A percentile compares a stretch with the other conserved stretches of the same genome.
Conservation (phyloP, 2,797 vertebrate genomes). For the Myoxocephalus aenaeus region DNA sequence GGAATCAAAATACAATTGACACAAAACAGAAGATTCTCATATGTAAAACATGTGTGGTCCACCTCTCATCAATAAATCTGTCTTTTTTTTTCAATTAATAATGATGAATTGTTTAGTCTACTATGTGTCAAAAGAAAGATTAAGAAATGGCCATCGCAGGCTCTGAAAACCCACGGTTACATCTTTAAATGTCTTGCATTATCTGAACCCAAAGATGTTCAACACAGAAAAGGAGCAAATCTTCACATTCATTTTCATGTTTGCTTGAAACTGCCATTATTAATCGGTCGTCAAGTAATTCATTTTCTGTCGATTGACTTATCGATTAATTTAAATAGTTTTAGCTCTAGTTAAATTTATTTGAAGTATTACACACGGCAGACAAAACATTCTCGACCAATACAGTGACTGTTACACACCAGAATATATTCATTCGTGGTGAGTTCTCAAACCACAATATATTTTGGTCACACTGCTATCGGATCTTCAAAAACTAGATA, state of each 20-base stretch:
- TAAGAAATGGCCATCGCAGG: not conserved
- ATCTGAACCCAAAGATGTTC: not conserved
- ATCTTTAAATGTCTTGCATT: not conserved
- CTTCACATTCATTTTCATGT: not conserved
- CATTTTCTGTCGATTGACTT: not conserved
- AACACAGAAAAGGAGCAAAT: not conserved
- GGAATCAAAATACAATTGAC: not conserved
- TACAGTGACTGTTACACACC: constrained; percentile 1
- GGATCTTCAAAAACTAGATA: constrained; percentile 39
- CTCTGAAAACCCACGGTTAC: not conserved
- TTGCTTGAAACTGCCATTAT: not conserved
- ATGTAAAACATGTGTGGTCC: not conserved
- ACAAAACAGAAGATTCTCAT: not conserved
- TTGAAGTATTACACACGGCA: not conserved
- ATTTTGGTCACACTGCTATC: constrained; percentile 40
- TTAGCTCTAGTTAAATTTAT: not conserved
- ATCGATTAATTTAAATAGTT: not conserved
- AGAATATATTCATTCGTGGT: constrained; percentile 31
- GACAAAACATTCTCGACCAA: not conserved
- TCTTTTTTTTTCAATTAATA: not conserved
- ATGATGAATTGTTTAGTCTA: not conserved
- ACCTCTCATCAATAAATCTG: not conserved
- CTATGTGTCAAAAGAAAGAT: too few species aligned
- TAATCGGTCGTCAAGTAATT: not conserved
- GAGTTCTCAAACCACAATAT: constrained; percentile 27